phyloP scores from a whole-genome alignment of 2,113 vertebrate genomes.

The Corvus hawaiiensis region DNA sequence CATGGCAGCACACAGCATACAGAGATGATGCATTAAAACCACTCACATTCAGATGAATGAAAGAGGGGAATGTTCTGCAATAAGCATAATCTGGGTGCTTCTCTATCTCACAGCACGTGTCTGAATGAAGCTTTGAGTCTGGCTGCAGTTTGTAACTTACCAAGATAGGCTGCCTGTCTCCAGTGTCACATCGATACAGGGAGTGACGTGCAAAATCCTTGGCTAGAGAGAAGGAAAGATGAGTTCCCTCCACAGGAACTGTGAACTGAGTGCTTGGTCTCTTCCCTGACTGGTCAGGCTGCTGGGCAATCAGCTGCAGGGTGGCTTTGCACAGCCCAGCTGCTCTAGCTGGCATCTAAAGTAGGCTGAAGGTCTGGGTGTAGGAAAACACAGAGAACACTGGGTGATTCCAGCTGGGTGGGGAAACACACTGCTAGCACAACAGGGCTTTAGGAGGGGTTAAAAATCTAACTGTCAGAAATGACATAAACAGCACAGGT shows the following conservation, averaged over 20 bases:
- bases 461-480: neutral
- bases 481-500: neutral
- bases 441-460: neutral
- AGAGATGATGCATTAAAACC: neutral
- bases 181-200: neutral
- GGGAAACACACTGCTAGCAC: neutral
- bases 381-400: neutral
- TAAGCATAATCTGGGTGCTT: neutral
- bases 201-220: neutral
- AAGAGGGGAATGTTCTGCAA: neutral
- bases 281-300: neutral
- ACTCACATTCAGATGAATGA: accelerated
- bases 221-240: neutral
- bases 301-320: neutral
- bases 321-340: neutral
- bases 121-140: neutral
- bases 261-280: accelerated
- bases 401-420: neutral
- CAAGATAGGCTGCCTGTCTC: neutral
- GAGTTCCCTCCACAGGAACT: neutral
- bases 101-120: neutral
- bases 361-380: neutral
- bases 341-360: neutral
- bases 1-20: accelerated
- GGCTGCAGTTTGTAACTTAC: neutral